Base-by-base conservation (phyloP, 2,888 invertebrate genomes). In the Conchocele bisecta region DNA sequence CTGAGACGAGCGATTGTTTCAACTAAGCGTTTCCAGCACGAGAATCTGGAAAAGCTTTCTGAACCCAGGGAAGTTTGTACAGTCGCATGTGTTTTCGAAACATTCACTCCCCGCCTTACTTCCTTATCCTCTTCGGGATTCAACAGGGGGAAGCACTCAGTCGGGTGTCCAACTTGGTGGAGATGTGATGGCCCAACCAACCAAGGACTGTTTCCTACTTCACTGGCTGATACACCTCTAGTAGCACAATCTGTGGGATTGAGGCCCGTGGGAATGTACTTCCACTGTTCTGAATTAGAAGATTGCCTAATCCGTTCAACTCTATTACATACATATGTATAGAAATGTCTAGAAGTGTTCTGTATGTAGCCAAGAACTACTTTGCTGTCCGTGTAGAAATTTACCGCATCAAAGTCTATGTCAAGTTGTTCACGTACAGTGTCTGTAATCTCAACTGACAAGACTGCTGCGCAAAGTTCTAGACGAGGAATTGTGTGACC, bases 381-480 rank as follows among this genome's bases (percentile, higher is more conserved):
- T 53, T 58, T 46, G 22, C 70, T 71, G 42, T 79, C 79, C 11
- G 69, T 69, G 57, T 63, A 75, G 48, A 37, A 72, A 17, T n/a
- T 48, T 13, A 65, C 56, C 11, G 29, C 6, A 4, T 35, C 11
- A 9, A 68, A 11, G 5, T 48, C 33, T 24, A 72, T 24, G 11
- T 58, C 33, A 0, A 76, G 33, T 13, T 76, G 60, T 24, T 51
- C 48, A 15, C n/a, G 17, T 29, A 72, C 33, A 13, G 39, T 26
- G 5, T 58, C 48, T 11, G 46, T 46, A 13, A 76, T 13, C 42
- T 76, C 53, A 9, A 42, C 35, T 0, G 75, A 46, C 7, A 75
- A 37, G 15, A 75, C 65, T 13, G 80, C 81, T 17, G 70, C 75
- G 58, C 69, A 66, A 0, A 81, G 42, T 46, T 79, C 81, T 2